Evolutionary conservation across 2,888 invertebrate species (phyloP).

Genomic region (Alcis repandata): DNA sequence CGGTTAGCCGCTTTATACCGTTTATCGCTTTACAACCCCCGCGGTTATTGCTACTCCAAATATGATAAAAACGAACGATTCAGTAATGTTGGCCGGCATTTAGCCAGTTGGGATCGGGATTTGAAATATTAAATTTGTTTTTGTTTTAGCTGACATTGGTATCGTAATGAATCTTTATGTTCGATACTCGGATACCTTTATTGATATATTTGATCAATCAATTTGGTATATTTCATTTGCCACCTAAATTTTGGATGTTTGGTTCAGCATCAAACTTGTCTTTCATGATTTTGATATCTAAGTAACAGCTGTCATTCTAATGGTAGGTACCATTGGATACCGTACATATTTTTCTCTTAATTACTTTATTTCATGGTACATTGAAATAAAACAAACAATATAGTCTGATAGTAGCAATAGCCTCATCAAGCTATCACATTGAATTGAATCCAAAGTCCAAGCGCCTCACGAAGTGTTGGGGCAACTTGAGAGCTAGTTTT

Average conservation of each 20-base stretch:
- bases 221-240: not conserved
- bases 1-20: conserved; percentile 36
- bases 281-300: not conserved
- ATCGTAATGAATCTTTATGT: not conserved
- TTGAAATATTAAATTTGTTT: conserved; percentile 9
- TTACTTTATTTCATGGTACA: no score
- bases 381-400: no score
- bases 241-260: not conserved
- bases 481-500: no score
- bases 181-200: not conserved
- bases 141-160: conserved; percentile 4
- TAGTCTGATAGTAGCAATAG: no score
- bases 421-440: no score
- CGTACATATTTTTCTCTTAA: no score
- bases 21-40: conserved; percentile 41
- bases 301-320: not conserved
- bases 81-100: conserved; percentile 22
- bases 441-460: no score
- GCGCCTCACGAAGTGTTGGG: no score
- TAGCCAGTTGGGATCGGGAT: conserved; percentile 6
- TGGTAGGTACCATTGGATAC: no score
- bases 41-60: conserved; percentile 36
- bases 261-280: not conserved
- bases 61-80: conserved; percentile 27
- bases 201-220: not conserved